These are phyloP conservation scores for Carettochelys insculpta DNA, from an alignment of 2,113 vertebrate genomes.

Conservation along the genomic window DNA sequence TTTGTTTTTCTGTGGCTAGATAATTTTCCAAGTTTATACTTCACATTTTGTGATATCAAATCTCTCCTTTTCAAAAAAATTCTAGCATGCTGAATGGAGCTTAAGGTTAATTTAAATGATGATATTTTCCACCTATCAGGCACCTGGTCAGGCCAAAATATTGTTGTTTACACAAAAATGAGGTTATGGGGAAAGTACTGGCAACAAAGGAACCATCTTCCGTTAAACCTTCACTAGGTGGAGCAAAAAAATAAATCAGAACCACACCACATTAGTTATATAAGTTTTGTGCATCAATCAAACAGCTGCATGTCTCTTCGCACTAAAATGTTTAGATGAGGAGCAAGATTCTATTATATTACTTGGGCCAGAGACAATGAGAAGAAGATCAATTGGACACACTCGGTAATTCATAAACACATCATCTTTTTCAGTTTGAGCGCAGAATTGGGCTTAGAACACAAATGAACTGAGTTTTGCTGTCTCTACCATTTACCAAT, in stretches of 20 bases:
- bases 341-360: not conserved
- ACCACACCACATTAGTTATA: not conserved
- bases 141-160: not conserved
- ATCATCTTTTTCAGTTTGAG: fast-evolving
- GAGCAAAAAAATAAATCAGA: not conserved
- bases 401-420: fast-evolving
- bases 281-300: not conserved
- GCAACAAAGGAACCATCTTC: not conserved
- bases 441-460: not conserved
- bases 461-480: fast-evolving
- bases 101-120: not conserved
- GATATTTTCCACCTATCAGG: not conserved
- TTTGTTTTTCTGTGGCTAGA: not conserved
- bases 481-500: not conserved
- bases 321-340: not conserved
- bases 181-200: too few species aligned
- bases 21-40: not conserved
- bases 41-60: slow-evolving; percentile 2
- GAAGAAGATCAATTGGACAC: fast-evolving
- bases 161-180: fast-evolving
- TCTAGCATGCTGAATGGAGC: not conserved
- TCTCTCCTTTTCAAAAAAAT: not conserved
- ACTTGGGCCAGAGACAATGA: not conserved
- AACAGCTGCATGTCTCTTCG: not conserved
- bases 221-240: not conserved